These are phyloP conservation scores for Scarus forsteni DNA, from an alignment of 2,797 vertebrate genomes.

Conservation along the genomic window DNA sequence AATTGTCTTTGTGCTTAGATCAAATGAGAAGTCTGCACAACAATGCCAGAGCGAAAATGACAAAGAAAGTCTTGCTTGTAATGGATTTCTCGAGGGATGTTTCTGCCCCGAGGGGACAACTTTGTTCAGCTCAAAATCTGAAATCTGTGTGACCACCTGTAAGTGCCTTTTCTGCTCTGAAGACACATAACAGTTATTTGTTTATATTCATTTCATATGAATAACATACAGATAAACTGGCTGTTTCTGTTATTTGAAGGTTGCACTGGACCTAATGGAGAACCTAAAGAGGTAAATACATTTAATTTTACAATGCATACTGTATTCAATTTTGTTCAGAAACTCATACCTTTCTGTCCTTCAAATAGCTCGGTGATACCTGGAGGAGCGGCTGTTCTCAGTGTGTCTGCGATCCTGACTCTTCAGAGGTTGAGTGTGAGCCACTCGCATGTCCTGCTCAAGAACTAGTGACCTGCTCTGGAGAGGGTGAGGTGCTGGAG, in stretches of 20 bases:
- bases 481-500: conserved; percentile 73
- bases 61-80: not conserved
- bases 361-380: conserved; percentile 82
- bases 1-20: conserved; percentile 58
- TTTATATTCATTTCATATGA: too few species aligned
- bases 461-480: conserved; percentile 43
- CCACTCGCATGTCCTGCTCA: conserved; percentile 67
- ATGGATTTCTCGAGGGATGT: conserved; percentile 83
- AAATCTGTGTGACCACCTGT: conserved; percentile 83
- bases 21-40: conserved; percentile 60
- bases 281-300: conserved; percentile 79
- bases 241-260: conserved; percentile 69
- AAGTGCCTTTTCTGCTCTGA: conserved; percentile 61
- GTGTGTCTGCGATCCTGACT: conserved; percentile 82
- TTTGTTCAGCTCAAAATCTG: conserved; percentile 74
- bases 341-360: not conserved
- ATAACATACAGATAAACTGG: not conserved
- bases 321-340: conserved; percentile 2
- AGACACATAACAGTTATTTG: not conserved
- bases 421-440: conserved; percentile 74
- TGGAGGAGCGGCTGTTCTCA: conserved; percentile 86
- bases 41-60: conserved; percentile 5
- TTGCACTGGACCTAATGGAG: conserved; percentile 86
- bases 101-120: conserved; percentile 82
- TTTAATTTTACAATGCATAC: not conserved